Conservation (phyloP, 2,797 vertebrate species). For the Syncerus caffer region DNA sequence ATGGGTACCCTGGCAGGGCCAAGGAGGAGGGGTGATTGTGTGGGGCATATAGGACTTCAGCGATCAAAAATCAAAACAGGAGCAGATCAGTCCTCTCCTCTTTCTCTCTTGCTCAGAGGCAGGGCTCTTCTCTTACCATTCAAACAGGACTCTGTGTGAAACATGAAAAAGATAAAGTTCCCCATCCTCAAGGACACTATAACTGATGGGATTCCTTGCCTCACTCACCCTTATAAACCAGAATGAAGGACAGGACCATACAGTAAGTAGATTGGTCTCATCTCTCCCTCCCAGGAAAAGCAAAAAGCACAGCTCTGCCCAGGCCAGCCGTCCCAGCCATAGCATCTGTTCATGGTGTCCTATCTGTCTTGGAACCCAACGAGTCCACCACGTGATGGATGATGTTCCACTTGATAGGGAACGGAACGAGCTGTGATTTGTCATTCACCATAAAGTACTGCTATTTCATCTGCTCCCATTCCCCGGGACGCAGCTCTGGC, state of each 20-base stretch:
- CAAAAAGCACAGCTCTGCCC: not conserved
- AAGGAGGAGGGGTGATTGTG: not conserved
- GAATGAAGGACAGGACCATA: constrained; percentile 44
- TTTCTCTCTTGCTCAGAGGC: not conserved
- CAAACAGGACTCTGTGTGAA: not conserved
- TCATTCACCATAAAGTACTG: constrained; percentile 58
- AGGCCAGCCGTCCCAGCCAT: not conserved
- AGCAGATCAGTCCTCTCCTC: not conserved
- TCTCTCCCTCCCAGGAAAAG: not conserved
- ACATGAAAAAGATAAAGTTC: not conserved
- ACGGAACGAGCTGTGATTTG: constrained; percentile 16
- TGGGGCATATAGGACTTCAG: not conserved
- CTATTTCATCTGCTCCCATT: constrained; percentile 57
- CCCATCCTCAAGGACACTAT: not conserved
- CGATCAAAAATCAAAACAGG: not conserved
- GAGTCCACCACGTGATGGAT: not conserved
- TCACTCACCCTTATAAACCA: not conserved
- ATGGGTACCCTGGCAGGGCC: not conserved
- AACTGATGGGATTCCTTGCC: not conserved
- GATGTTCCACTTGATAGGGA: constrained; percentile 46
- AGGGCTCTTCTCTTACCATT: not conserved
- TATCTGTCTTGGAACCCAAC: constrained; percentile 45
- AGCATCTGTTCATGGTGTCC: not conserved
- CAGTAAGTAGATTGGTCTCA: not conserved
- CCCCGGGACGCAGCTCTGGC: not conserved